Conservation (phyloP, 2,888 invertebrate genomes). For the Exephanes ischioxanthus region DNA sequence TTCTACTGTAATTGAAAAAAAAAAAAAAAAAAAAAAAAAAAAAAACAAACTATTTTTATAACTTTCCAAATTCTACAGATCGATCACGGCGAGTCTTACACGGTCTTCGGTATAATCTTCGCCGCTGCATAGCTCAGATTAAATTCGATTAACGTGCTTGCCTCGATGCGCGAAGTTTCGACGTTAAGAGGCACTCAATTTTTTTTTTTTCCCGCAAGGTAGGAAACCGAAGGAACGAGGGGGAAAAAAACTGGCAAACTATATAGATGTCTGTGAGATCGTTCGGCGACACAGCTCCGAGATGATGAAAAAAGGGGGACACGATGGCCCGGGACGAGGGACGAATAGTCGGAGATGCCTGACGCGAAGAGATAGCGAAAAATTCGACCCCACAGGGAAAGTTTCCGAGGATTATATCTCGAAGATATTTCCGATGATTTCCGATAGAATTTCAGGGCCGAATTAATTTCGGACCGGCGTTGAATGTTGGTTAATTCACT, state of each 20-base stretch:
- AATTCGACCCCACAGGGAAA: slow-evolving; percentile 43
- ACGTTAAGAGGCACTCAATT: slow-evolving; percentile 14
- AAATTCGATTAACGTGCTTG: slow-evolving; percentile 39
- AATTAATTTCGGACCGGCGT: slow-evolving; percentile 52
- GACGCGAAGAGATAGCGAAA: slow-evolving; percentile 37
- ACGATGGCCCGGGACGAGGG: slow-evolving; percentile 33
- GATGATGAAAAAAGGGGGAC: slow-evolving; percentile 32
- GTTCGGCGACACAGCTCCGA: slow-evolving; percentile 26
- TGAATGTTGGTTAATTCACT: slow-evolving; percentile 1
- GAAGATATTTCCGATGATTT: background rate
- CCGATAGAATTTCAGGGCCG: slow-evolving; percentile 34
- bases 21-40: no score
- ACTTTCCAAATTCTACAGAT: no score
- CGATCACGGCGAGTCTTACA: no score
- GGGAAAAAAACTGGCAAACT: slow-evolving; percentile 28
- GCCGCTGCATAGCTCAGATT: background rate
- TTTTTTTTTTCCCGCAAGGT: background rate
- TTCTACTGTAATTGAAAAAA: no score
- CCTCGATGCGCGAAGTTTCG: slow-evolving; percentile 45
- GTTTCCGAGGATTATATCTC: slow-evolving; percentile 14
- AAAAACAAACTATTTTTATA: no score
- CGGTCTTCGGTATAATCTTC: no score
- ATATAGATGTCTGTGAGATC: slow-evolving; percentile 12
- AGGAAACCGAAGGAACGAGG: slow-evolving; percentile 8
- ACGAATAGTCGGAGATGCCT: background rate